phyloP scores from a whole-genome alignment of 2,888 invertebrate genomes.

The Drosophila lutescens region DNA sequence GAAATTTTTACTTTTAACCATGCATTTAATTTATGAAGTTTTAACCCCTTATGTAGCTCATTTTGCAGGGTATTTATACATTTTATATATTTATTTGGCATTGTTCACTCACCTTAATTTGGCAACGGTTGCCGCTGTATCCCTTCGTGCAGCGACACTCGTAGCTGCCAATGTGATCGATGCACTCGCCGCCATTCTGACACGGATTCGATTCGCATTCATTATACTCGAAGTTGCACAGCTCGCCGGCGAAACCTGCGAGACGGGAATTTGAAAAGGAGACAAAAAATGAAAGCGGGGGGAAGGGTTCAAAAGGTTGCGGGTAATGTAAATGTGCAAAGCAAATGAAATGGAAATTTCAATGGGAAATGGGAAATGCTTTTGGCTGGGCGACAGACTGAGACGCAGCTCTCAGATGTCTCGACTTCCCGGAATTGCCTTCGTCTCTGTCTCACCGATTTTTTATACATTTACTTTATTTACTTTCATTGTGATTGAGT shows the following conservation, averaged over 20 bases:
- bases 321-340: conserved; percentile 74
- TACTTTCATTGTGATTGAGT: conserved; percentile 64
- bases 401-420: conserved; percentile 17
- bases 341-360: conserved; percentile 81
- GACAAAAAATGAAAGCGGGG: background rate
- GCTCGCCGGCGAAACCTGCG: conserved; percentile 89
- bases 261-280: conserved; percentile 13
- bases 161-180: conserved; percentile 89
- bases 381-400: conserved; percentile 10
- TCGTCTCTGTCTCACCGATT: conserved; percentile 29
- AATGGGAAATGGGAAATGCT: conserved; percentile 39
- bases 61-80: background rate
- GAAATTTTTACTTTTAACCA: no score
- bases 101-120: conserved; percentile 87
- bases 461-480: conserved; percentile 40
- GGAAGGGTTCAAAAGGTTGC: conserved; percentile 19
- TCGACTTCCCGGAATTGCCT: conserved; percentile 29
- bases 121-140: conserved; percentile 89
- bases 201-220: conserved; percentile 91
- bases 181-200: conserved; percentile 90
- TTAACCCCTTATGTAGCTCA: background rate
- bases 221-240: conserved; percentile 90
- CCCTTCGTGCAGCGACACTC: conserved; percentile 89
- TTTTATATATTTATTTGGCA: conserved; percentile 1
- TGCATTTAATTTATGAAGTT: background rate